Conservation (phyloP, 2,113 vertebrate genomes). For the Equus quagga region DNA sequence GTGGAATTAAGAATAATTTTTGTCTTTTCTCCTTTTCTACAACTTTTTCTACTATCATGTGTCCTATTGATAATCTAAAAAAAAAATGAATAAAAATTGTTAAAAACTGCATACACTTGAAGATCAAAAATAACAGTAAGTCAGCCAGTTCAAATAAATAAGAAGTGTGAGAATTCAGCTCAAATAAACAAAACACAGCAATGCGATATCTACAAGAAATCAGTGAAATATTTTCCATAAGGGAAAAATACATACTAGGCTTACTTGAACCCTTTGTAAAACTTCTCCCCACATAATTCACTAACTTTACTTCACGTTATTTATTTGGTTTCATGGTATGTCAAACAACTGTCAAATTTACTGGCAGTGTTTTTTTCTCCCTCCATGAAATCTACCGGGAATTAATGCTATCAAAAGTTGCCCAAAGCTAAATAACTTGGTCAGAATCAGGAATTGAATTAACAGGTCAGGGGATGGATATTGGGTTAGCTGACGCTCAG, state of each 20-base stretch:
- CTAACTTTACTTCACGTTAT: background rate
- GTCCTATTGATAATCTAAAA: background rate
- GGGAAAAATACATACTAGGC: background rate
- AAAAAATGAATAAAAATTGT: slow-evolving; percentile 54
- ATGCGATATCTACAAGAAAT: background rate
- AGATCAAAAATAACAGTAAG: slow-evolving; percentile 24
- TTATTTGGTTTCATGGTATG: slow-evolving; percentile 58
- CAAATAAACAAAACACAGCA: background rate
- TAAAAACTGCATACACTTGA: slow-evolving; percentile 8
- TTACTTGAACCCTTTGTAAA: background rate
- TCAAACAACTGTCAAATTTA: slow-evolving; percentile 39
- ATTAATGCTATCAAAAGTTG: background rate
- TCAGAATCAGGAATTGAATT: background rate
- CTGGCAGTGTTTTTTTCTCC: background rate
- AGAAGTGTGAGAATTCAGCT: slow-evolving; percentile 30
- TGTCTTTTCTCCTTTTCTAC: background rate
- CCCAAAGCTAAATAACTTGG: slow-evolving; percentile 11
- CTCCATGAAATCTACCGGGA: slow-evolving; percentile 5
- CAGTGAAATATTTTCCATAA: slow-evolving; percentile 22
- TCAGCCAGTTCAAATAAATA: slow-evolving; percentile 48
- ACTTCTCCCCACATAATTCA: background rate
- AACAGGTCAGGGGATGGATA: background rate
- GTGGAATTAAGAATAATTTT: slow-evolving; percentile 45
- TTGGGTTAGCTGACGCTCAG: background rate
- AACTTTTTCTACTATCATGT: background rate